Percentiles rank a stretch among this genome's conserved stretches.
Evolutionary conservation across 2,797 vertebrate genomes (phyloP).

Genomic region (Menidia menidia): DNA sequence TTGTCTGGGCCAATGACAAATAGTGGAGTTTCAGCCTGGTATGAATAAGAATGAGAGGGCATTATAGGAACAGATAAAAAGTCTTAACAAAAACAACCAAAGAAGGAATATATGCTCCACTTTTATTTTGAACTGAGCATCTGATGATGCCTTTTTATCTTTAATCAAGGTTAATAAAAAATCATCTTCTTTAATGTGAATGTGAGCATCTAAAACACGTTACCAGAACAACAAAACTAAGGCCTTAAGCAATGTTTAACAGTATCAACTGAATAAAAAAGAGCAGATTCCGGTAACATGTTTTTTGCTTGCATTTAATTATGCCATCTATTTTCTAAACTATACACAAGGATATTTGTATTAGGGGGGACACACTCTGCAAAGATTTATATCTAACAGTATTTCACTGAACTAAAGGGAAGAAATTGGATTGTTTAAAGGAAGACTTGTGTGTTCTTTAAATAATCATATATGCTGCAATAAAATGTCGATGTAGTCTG

Average conservation of each 20-base stretch:
- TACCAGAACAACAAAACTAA: not conserved
- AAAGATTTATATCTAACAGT: not conserved
- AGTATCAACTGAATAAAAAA: not conserved
- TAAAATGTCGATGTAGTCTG: conserved; percentile 6
- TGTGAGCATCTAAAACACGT: not conserved
- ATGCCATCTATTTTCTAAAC: not conserved
- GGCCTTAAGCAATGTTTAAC: not conserved
- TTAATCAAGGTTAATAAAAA: not conserved
- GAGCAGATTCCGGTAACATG: not conserved
- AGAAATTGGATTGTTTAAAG: not conserved
- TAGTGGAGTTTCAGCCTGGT: conserved; percentile 62
- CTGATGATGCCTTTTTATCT: conserved; percentile 6
- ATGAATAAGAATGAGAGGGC: conserved; percentile 39
- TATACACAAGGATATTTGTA: not conserved
- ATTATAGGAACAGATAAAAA: conserved; percentile 1
- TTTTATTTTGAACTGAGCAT: conserved; percentile 21
- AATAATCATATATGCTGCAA: conserved; percentile 7
- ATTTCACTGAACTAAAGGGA: not conserved
- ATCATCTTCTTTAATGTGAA: not conserved
- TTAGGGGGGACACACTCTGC: not conserved
- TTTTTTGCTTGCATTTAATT: not conserved
- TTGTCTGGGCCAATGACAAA: conserved; percentile 69
- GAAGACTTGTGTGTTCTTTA: not conserved
- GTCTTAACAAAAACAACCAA: conserved; percentile 13
- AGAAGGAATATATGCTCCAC: conserved; percentile 3